Evolutionary conservation across 2,888 invertebrate species (phyloP).

Genomic region (Diadegma fenestrale): DNA sequence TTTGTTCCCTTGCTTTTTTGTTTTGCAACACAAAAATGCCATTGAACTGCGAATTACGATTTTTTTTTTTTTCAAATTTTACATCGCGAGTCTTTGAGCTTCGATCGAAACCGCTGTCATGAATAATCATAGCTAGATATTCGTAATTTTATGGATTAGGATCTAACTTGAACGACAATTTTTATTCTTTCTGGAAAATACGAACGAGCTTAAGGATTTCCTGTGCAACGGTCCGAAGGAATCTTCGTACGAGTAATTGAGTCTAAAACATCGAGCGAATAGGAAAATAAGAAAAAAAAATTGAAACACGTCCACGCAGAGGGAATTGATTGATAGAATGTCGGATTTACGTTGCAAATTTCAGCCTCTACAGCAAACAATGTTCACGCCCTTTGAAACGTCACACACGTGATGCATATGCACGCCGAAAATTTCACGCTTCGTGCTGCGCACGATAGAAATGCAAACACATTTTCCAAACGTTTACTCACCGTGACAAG

Average conservation of each 20-base stretch:
- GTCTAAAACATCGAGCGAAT: background rate
- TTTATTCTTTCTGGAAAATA: background rate
- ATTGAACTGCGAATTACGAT: background rate
- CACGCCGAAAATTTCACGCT: background rate
- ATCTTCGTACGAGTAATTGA: background rate
- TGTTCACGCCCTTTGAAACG: constrained; percentile 29
- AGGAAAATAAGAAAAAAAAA: constrained; percentile 21
- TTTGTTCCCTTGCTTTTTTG: background rate
- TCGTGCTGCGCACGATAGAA: background rate
- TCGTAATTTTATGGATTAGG: background rate
- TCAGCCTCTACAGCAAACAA: constrained; percentile 26
- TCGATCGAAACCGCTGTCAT: background rate
- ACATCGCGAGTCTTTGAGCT: background rate
- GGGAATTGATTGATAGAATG: constrained; percentile 44
- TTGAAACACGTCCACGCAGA: constrained; percentile 15
- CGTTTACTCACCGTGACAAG: background rate
- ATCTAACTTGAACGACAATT: background rate
- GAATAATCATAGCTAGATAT: background rate
- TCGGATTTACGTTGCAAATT: constrained; percentile 62
- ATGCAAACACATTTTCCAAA: background rate
- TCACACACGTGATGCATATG: constrained; percentile 19
- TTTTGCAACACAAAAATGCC: background rate
- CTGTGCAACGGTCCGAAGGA: no score
- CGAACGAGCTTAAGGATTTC: background rate
- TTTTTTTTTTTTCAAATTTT: background rate